These are phyloP conservation scores for Loriculus beryllinus DNA, from an alignment of 2,797 vertebrate species.

Conservation along the genomic window DNA sequence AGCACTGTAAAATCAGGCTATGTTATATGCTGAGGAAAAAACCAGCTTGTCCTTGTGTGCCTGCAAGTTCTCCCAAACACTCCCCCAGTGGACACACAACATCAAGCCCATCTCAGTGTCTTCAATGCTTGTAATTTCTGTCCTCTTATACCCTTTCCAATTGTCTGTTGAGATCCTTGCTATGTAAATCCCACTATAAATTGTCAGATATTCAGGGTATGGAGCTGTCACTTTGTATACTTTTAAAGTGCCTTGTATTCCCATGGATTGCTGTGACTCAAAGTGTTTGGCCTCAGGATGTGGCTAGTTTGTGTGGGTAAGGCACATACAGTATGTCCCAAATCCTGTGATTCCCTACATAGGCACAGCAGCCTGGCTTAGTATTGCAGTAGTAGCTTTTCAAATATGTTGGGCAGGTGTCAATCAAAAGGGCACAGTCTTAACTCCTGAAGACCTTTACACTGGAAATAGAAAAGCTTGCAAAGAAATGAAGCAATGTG, in stretches of 20 bases:
- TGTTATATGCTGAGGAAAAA: not conserved
- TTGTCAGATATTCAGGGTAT: not conserved
- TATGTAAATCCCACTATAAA: not conserved
- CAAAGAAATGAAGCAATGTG: not conserved
- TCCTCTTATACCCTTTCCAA: not conserved
- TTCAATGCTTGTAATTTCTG: not conserved
- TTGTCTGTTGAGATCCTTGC: not conserved
- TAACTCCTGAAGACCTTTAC: not conserved
- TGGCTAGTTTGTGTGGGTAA: not conserved
- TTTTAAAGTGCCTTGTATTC: not conserved
- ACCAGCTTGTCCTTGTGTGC: accelerated
- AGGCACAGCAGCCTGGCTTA: not conserved
- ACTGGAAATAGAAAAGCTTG: not conserved
- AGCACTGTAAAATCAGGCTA: not conserved
- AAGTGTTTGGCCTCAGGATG: not conserved
- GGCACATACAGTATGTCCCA: accelerated
- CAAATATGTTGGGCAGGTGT: not conserved
- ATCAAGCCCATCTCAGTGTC: not conserved
- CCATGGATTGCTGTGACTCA: not conserved
- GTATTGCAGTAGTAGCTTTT: not conserved
- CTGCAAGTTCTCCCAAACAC: not conserved
- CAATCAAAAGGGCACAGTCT: not conserved
- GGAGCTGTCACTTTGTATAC: not conserved
- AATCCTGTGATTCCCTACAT: not conserved
- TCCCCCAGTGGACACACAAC: not conserved